phyloP scores from a whole-genome alignment of 2,113 vertebrate species.

The Rattus norvegicus region DNA sequence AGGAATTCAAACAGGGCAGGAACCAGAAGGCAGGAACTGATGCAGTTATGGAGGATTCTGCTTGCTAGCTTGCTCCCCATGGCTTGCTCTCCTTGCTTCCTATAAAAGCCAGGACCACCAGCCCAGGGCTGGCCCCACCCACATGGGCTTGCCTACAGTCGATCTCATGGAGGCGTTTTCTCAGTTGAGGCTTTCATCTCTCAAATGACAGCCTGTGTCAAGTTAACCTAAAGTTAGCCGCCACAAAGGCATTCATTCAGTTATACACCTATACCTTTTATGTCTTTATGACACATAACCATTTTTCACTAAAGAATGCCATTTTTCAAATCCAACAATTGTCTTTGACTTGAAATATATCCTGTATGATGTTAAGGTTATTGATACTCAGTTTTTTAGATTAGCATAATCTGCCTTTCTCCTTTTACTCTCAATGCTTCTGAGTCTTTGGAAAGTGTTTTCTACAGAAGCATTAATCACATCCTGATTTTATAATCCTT shows the following conservation, averaged over 20 bases:
- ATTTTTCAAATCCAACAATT: not conserved
- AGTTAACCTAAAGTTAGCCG: not conserved
- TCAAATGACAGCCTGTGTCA: not conserved
- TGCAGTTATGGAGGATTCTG: not conserved
- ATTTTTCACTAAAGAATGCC: conserved; percentile 1
- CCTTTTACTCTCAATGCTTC: not conserved
- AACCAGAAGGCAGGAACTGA: not conserved
- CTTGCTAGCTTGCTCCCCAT: not conserved
- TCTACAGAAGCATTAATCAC: not conserved
- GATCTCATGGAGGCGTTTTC: not conserved
- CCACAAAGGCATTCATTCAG: not conserved
- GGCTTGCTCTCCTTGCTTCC: not conserved
- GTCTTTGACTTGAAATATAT: conserved; percentile 4
- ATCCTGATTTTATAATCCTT: not conserved
- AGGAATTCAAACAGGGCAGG: not conserved
- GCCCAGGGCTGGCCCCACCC: not conserved
- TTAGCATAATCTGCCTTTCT: not conserved
- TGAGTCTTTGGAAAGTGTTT: not conserved
- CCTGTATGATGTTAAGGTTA: not conserved
- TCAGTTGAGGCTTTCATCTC: not conserved
- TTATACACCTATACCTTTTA: not conserved
- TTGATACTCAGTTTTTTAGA: not conserved
- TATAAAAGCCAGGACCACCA: not conserved
- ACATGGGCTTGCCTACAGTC: not conserved
- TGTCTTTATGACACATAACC: conserved; percentile 3